Percentiles rank a stretch among this genome's conserved stretches.
Evolutionary conservation across 1,140 invertebrate genomes (phyloP).

Genomic region (Lordiphosa clarofinis): DNA sequence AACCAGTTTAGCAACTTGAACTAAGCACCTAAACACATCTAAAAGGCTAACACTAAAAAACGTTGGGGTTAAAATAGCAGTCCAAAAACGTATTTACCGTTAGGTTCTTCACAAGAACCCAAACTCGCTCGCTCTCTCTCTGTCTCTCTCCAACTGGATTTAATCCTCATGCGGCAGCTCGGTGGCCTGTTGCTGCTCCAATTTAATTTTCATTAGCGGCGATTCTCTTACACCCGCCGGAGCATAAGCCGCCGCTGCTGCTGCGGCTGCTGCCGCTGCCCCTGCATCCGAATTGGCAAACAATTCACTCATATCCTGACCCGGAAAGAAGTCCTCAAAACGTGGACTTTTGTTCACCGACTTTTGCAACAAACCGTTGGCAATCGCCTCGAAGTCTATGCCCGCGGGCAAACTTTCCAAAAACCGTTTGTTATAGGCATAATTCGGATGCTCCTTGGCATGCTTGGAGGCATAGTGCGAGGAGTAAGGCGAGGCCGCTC

Average conservation of each 20-base stretch:
- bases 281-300: constrained; percentile 84
- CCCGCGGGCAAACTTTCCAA: constrained; percentile 70
- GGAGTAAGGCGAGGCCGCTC: constrained; percentile 61
- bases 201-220: constrained; percentile 75
- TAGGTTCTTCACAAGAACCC: constrained; percentile 35
- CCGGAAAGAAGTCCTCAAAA: constrained; percentile 81
- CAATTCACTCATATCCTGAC: constrained; percentile 82
- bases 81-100: constrained; percentile 52
- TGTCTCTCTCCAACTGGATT: constrained; percentile 24
- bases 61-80: constrained; percentile 79
- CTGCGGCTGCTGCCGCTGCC: constrained; percentile 48
- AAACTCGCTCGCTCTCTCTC: constrained; percentile 1
- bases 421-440: constrained; percentile 73
- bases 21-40: constrained; percentile 54
- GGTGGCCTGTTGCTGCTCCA: constrained; percentile 70
- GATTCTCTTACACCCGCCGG: constrained; percentile 49
- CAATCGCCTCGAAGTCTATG: constrained; percentile 75
- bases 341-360: constrained; percentile 72
- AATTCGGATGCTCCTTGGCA: constrained; percentile 56
- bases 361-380: constrained; percentile 72
- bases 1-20: constrained; percentile 66
- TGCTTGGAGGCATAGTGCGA: constrained; percentile 58
- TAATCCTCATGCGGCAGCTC: constrained; percentile 76
- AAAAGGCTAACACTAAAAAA: constrained; percentile 35
- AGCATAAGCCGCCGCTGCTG: constrained; percentile 52